A percentile compares a stretch with the other conserved stretches of the same genome.
phyloP scores from a whole-genome alignment of 2,888 invertebrate species.

The Lepetodrilus schrolli region DNA sequence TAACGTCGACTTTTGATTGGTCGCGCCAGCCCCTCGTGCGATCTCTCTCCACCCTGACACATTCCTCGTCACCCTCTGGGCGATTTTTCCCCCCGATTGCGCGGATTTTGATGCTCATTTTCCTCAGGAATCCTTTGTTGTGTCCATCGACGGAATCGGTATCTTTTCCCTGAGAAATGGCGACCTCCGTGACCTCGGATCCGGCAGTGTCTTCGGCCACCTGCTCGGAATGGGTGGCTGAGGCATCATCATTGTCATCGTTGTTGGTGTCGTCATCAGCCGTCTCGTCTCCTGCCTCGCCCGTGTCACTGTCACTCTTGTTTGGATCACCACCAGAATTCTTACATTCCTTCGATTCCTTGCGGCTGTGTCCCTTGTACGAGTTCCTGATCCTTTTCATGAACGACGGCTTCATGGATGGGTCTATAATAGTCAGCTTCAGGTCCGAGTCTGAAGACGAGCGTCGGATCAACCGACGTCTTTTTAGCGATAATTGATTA shows the following conservation, averaged over 20 bases:
- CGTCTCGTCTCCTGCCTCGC: not conserved
- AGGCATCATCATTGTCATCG: no score
- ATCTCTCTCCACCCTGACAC: conserved; percentile 32
- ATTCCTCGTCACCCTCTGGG: conserved; percentile 47
- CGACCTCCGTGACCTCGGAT: not conserved
- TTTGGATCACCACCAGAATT: not conserved
- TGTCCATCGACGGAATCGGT: not conserved
- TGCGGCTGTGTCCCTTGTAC: not conserved
- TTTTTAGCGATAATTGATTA: conserved; percentile 6
- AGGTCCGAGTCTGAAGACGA: conserved; percentile 39
- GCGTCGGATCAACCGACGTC: conserved; percentile 27
- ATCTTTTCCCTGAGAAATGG: not conserved
- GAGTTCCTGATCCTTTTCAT: conserved; percentile 5
- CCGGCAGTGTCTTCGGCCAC: conserved; percentile 5
- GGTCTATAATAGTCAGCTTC: not conserved
- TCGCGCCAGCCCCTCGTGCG: conserved; percentile 30
- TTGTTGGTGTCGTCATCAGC: conserved; percentile 27
- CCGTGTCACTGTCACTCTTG: not conserved
- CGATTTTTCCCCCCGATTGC: conserved; percentile 41
- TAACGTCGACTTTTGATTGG: conserved; percentile 53
- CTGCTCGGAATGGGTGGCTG: conserved; percentile 20
- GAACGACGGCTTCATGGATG: not conserved
- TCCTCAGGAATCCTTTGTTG: conserved; percentile 48
- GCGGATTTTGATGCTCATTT: conserved; percentile 63
- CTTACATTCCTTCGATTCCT: not conserved